Percentiles rank a stretch among this genome's conserved stretches.
phyloP scores from a whole-genome alignment of 1,140 invertebrate species.

The Ceratosolen solmsi region DNA sequence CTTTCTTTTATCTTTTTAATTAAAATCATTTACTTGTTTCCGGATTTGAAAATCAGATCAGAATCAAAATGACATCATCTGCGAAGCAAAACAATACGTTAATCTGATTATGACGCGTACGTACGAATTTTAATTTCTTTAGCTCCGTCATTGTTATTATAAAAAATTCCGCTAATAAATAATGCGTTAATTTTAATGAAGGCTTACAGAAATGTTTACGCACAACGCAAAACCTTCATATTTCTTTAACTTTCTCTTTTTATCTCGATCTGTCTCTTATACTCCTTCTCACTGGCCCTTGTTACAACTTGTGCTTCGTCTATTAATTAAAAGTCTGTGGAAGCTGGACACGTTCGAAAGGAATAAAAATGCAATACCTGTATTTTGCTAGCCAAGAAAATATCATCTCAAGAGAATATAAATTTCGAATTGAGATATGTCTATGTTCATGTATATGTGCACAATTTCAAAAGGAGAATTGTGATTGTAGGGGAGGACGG shows the following conservation, averaged over 20 bases:
- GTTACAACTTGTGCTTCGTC: slow-evolving; percentile 22
- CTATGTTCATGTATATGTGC: neutral
- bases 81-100: too few species aligned
- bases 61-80: too few species aligned
- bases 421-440: slow-evolving; percentile 35
- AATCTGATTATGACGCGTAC: too few species aligned
- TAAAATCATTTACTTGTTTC: too few species aligned
- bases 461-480: neutral
- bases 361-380: slow-evolving; percentile 37
- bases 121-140: neutral
- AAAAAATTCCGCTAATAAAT: slow-evolving; percentile 39
- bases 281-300: neutral
- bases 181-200: slow-evolving; percentile 52
- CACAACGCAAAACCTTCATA: neutral
- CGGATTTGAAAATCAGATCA: too few species aligned
- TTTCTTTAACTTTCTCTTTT: neutral
- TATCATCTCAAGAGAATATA: slow-evolving; percentile 9
- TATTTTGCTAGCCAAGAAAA: slow-evolving; percentile 4
- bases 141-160: neutral
- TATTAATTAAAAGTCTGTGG: slow-evolving; percentile 51
- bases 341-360: slow-evolving; percentile 25
- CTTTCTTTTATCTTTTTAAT: too few species aligned
- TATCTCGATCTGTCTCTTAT: neutral
- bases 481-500: neutral
- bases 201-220: slow-evolving; percentile 43